These are phyloP conservation scores for Sphaerophoria taeniata DNA, from an alignment of 2,888 invertebrate species.

Conservation along the genomic window DNA sequence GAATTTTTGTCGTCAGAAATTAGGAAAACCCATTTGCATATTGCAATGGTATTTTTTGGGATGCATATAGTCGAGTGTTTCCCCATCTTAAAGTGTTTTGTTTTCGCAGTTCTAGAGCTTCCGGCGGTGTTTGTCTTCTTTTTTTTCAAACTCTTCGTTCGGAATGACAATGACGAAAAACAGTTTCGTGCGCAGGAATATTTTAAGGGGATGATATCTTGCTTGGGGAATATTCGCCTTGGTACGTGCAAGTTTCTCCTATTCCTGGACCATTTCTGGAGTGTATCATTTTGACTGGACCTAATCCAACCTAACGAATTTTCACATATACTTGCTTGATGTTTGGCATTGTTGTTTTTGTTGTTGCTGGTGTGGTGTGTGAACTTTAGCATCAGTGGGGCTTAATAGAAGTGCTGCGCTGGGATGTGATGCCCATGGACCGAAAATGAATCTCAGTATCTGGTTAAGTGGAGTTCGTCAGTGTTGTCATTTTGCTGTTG, in stretches of 20 bases:
- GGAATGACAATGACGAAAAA: neutral
- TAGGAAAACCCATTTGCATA: conserved; percentile 59
- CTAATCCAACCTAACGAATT: conserved; percentile 61
- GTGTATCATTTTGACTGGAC: conserved; percentile 26
- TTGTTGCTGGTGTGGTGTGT: conserved; percentile 57
- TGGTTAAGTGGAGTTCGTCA: conserved; percentile 66
- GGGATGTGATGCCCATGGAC: conserved; percentile 50
- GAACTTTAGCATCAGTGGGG: conserved; percentile 56
- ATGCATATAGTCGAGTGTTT: conserved; percentile 42
- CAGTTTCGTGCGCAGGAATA: conserved; percentile 74
- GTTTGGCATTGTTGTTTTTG: conserved; percentile 13
- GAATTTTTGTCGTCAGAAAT: conserved; percentile 1
- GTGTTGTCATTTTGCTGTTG: conserved; percentile 59
- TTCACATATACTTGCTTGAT: conserved; percentile 20
- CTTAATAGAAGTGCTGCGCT: conserved; percentile 27
- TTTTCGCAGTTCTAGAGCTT: conserved; percentile 14
- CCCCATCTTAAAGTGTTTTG: conserved; percentile 35
- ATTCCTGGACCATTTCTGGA: conserved; percentile 50
- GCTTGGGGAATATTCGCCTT: conserved; percentile 47
- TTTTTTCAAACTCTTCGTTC: neutral
- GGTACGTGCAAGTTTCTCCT: conserved; percentile 39
- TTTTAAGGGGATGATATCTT: conserved; percentile 59
- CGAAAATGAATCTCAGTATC: conserved; percentile 72
- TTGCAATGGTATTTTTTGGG: conserved; percentile 40
- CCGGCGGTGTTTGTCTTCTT: conserved; percentile 28